A percentile compares a stretch with the other conserved stretches of the same genome.
phyloP scores from a whole-genome alignment of 1,140 invertebrate species.

The Mylabris phalerata region DNA sequence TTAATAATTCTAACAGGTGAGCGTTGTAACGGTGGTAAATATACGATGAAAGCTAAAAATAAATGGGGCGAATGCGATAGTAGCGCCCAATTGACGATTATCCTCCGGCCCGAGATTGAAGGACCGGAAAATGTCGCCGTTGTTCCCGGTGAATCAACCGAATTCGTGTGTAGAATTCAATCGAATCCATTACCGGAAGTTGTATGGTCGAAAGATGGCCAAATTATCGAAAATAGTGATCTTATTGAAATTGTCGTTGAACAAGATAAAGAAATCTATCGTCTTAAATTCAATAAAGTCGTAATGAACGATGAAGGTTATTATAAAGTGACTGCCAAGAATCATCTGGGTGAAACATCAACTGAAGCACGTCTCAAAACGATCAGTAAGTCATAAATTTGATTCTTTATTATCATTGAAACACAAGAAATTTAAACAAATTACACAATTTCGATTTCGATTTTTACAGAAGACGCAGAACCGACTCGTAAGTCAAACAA shows the following conservation, averaged over 20 bases:
- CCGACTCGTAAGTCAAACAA: conserved; percentile 35
- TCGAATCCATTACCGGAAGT: conserved; percentile 75
- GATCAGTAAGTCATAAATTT: conserved; percentile 58
- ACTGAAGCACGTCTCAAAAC: conserved; percentile 65
- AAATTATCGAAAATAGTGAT: conserved; percentile 51
- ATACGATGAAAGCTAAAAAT: conserved; percentile 70
- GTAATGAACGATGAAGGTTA: conserved; percentile 68
- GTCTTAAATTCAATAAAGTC: conserved; percentile 60
- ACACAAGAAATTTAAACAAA: background rate
- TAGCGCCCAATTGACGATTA: conserved; percentile 63
- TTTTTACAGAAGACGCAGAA: conserved; percentile 38
- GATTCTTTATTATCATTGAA: background rate
- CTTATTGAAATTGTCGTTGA: conserved; percentile 56
- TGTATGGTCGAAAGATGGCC: conserved; percentile 63
- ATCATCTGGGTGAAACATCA: conserved; percentile 65
- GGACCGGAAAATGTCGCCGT: conserved; percentile 64
- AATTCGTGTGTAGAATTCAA: conserved; percentile 63
- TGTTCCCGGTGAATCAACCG: conserved; percentile 62
- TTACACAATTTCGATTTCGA: conserved; percentile 11
- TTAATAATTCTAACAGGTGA: conserved; percentile 45
- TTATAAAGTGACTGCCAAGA: conserved; percentile 69
- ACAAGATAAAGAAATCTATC: conserved; percentile 56
- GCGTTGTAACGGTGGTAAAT: conserved; percentile 71
- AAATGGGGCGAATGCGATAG: conserved; percentile 65
- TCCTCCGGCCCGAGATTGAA: conserved; percentile 67